A percentile compares a stretch with the other conserved stretches of the same genome.
phyloP scores from a whole-genome alignment of 2,797 vertebrate species.

The Picus viridis region DNA sequence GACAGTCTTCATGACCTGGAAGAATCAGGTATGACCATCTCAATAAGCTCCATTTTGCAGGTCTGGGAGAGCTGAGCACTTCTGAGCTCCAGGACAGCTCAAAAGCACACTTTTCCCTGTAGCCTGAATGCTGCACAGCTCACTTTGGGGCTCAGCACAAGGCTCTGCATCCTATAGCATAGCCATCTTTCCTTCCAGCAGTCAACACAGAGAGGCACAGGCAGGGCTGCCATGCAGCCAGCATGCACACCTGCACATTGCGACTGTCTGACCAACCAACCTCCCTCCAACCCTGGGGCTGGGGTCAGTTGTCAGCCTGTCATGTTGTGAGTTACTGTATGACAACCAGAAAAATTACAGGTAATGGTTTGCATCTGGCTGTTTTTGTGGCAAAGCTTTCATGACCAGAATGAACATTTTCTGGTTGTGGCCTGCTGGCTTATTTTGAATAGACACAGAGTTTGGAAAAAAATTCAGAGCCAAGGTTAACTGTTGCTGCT shows the following conservation, averaged over 20 bases:
- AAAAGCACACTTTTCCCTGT: not conserved
- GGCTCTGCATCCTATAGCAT: not conserved
- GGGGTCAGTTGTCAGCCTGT: too few species aligned
- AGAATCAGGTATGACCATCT: not conserved
- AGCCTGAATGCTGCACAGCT: not conserved
- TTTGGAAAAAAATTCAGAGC: not conserved
- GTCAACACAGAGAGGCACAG: accelerated
- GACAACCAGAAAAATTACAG: not conserved
- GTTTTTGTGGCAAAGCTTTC: not conserved
- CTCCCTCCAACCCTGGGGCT: too few species aligned
- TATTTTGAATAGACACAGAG: not conserved
- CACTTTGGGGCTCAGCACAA: not conserved
- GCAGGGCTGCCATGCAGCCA: not conserved
- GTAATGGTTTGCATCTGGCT: not conserved
- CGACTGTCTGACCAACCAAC: too few species aligned
- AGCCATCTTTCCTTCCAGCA: not conserved
- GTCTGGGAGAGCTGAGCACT: not conserved
- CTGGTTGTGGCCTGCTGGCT: not conserved
- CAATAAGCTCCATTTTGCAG: not conserved
- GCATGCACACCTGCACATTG: not conserved
- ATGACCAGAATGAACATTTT: not conserved
- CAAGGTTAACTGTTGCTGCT: accelerated
- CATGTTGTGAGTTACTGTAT: accelerated
- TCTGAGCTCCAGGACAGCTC: not conserved
- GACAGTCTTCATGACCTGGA: not conserved